phyloP scores from a whole-genome alignment of 2,113 vertebrate genomes.

The Xerus inauris region DNA sequence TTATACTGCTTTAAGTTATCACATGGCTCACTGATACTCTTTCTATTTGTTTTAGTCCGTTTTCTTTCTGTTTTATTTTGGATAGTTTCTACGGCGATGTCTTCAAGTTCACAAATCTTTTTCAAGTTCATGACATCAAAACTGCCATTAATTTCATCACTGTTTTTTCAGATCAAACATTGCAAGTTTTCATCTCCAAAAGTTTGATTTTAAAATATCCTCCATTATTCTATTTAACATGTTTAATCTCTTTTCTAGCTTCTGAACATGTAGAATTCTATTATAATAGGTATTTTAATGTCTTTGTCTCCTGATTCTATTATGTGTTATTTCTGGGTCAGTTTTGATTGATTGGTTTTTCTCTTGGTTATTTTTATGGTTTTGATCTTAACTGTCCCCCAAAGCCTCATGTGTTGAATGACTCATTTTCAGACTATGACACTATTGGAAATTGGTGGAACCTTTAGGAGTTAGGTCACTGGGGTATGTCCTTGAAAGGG shows the following conservation, averaged over 20 bases:
- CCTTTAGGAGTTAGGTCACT: too few relatives aligned
- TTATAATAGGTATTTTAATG: background rate
- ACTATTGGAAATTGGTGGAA: background rate
- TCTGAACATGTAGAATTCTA: background rate
- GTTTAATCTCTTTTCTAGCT: conserved; percentile 18
- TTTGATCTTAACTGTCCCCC: background rate
- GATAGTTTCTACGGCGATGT: background rate
- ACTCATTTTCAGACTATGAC: background rate
- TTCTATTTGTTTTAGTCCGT: background rate
- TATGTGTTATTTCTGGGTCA: background rate
- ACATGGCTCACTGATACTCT: background rate
- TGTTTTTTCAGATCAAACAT: background rate
- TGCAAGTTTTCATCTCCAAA: background rate
- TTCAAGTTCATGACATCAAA: background rate
- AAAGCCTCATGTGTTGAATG: background rate
- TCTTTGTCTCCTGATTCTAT: background rate
- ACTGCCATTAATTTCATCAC: background rate
- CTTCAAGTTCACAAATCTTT: background rate
- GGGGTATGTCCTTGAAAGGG: too few relatives aligned
- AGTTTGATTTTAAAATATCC: background rate
- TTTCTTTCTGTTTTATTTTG: conserved; percentile 1
- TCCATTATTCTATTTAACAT: background rate
- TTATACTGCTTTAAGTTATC: background rate
- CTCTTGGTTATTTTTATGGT: background rate
- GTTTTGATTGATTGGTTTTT: background rate